Evolutionary conservation across 2,888 invertebrate genomes (phyloP), one percentile per base, ranked within the genome.

Genomic region (Cheilosia vernalis): DNA sequence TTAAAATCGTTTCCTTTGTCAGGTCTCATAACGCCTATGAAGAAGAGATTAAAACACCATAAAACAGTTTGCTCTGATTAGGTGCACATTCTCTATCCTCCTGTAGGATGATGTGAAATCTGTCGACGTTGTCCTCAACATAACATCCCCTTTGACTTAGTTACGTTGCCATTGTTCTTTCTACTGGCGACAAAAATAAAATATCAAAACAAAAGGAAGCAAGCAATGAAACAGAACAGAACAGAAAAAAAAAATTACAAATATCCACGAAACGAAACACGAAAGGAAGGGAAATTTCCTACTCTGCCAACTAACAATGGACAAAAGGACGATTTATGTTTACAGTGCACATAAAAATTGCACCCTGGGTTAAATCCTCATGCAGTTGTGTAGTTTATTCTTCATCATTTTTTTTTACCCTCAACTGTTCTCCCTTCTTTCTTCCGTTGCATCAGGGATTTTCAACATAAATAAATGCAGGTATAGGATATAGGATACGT

Each of bases 291-390:
- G 49, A 60, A 58, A 64, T 82, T 63, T 60, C 47, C 64, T 30
- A 72, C 56, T 60, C 56, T 60, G 51, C 69, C 69, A 58, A 37
- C 64, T 66, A 72, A 80, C 84, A 85, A 80, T 85, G 76, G 74
- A 70, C 77, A 72, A 85, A 85, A 85, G 85, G 81, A 85, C 85
- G 77, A 85, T 85, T 80, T 85, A 85, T 85, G 76, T 72, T 66
- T 44, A 72, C 66, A 56, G 61, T 49, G 66, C 30, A 84, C 53
- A 70, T 70, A 80, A 80, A 76, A 76, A 72, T 70, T 77, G 81
- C 84, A 85, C 85, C 85, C 81, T 47, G 64, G 70, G 64, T 64
- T 24, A 82, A 70, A 77, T 77, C 77, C 70, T 63, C 21, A 51
- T 79, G 69, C 73, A 78, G 44, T 74, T 53, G 24, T 37, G 27